phyloP scores from a whole-genome alignment of 2,888 invertebrate genomes.

The Dicyrtomina minuta region DNA sequence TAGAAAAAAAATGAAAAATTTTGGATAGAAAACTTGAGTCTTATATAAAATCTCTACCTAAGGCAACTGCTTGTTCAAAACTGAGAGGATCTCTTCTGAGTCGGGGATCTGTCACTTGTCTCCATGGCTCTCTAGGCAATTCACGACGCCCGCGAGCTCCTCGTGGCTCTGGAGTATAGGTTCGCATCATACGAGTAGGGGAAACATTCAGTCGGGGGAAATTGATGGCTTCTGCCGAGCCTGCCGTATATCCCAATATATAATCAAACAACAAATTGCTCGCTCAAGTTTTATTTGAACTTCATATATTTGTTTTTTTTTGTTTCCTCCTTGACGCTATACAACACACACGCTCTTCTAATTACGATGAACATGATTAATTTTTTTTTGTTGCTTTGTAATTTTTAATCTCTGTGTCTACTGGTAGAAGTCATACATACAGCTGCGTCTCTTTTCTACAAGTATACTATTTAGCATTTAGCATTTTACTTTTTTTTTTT shows the following conservation, averaged over 20 bases:
- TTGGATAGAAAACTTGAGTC: background rate
- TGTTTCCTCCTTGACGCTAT: background rate
- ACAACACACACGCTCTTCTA: slow-evolving; percentile 14
- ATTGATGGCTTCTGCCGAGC: slow-evolving; percentile 53
- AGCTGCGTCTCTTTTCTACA: no score
- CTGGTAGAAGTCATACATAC: no score
- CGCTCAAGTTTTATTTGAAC: slow-evolving; percentile 27
- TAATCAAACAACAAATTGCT: slow-evolving; percentile 18
- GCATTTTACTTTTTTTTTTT: slow-evolving; percentile 1
- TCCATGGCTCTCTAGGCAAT: slow-evolving; percentile 52
- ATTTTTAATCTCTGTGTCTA: background rate
- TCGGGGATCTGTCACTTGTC: slow-evolving; percentile 49
- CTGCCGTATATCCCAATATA: no score
- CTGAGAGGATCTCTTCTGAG: slow-evolving; percentile 52
- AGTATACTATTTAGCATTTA: no score
- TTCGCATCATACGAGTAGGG: slow-evolving; percentile 51
- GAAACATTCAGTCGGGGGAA: slow-evolving; percentile 52
- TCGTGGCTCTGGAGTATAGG: slow-evolving; percentile 48
- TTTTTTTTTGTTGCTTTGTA: background rate
- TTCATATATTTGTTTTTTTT: slow-evolving; percentile 11
- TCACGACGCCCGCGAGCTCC: slow-evolving; percentile 46
- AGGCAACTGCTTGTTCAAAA: slow-evolving; percentile 53
- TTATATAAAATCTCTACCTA: slow-evolving; percentile 41
- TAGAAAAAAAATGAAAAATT: slow-evolving; percentile 12
- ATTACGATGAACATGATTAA: background rate